Conservation (phyloP, 2,888 invertebrate species). For the Drosophila birchii region DNA sequence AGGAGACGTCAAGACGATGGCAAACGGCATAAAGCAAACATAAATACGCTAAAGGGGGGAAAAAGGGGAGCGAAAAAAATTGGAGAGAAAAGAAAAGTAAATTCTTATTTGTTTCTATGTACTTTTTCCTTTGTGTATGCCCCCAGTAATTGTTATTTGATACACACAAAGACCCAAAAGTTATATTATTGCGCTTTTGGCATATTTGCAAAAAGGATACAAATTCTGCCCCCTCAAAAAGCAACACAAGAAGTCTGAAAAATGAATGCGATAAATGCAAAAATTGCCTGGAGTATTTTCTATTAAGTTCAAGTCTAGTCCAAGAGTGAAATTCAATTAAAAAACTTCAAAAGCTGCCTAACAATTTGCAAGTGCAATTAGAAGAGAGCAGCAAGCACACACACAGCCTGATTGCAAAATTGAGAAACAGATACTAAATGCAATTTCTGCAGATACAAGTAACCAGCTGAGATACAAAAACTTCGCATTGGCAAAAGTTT, state of each 20-base stretch:
- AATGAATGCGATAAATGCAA: background rate
- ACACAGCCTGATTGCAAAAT: constrained; percentile 56
- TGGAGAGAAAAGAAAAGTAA: constrained; percentile 7
- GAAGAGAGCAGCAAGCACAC: constrained; percentile 33
- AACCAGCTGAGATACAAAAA: constrained; percentile 42
- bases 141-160: constrained; percentile 52
- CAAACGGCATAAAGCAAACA: constrained; percentile 46
- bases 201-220: constrained; percentile 26
- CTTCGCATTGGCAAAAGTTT: constrained; percentile 34
- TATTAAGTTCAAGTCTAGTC: constrained; percentile 7
- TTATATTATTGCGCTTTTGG: constrained; percentile 39
- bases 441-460: constrained; percentile 34
- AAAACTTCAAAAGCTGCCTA: constrained; percentile 38
- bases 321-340: constrained; percentile 44
- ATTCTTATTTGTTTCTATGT: constrained; percentile 40
- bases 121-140: constrained; percentile 3
- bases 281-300: constrained; percentile 4
- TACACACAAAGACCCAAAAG: constrained; percentile 38
- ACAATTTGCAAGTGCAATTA: constrained; percentile 51
- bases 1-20: constrained; percentile 28
- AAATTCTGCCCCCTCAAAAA: background rate
- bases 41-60: constrained; percentile 39
- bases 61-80: background rate
- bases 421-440: constrained; percentile 35
- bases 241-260: background rate